Conservation (phyloP, 2,888 invertebrate species). For the Drosophila vallismaia region DNA sequence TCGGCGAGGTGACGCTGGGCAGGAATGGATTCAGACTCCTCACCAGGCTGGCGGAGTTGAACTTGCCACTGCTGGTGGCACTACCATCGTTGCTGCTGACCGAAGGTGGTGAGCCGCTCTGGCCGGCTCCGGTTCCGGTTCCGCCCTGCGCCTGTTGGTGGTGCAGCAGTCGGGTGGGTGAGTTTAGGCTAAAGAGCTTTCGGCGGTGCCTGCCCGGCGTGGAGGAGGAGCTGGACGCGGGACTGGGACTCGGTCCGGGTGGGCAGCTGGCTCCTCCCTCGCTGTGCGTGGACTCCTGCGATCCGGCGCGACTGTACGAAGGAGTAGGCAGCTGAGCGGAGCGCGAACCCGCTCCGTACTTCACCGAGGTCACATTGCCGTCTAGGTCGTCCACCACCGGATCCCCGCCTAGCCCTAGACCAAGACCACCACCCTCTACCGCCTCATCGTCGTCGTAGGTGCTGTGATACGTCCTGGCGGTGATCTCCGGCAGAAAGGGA, state of each 20-base stretch:
- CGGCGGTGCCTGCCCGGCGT: slow-evolving; percentile 81
- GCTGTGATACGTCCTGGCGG: slow-evolving; percentile 81
- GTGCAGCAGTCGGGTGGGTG: slow-evolving; percentile 76
- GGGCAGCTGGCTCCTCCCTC: slow-evolving; percentile 64
- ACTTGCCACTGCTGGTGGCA: slow-evolving; percentile 34
- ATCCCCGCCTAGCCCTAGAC: neutral
- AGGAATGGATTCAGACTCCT: slow-evolving; percentile 82
- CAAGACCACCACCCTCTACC: slow-evolving; percentile 6
- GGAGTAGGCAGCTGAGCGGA: slow-evolving; percentile 77
- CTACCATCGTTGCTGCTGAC: slow-evolving; percentile 23
- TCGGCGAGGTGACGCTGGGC: slow-evolving; percentile 61
- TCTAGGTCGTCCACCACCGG: slow-evolving; percentile 59
- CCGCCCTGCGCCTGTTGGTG: slow-evolving; percentile 51
- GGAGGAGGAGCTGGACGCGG: slow-evolving; percentile 73
- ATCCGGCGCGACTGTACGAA: slow-evolving; percentile 76
- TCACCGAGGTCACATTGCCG: slow-evolving; percentile 72
- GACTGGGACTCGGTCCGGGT: slow-evolving; percentile 66
- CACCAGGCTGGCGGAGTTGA: slow-evolving; percentile 66
- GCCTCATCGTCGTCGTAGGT: slow-evolving; percentile 71
- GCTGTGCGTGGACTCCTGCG: slow-evolving; percentile 79
- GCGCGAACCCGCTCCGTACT: slow-evolving; percentile 64
- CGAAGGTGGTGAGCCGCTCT: slow-evolving; percentile 53
- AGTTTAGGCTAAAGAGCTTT: slow-evolving; percentile 80
- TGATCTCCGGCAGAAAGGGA: slow-evolving; percentile 83
- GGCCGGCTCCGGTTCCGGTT: slow-evolving; percentile 29